These are phyloP conservation scores for Lerista edwardsae DNA, from an alignment of 2,797 vertebrate species.

Conservation along the genomic window DNA sequence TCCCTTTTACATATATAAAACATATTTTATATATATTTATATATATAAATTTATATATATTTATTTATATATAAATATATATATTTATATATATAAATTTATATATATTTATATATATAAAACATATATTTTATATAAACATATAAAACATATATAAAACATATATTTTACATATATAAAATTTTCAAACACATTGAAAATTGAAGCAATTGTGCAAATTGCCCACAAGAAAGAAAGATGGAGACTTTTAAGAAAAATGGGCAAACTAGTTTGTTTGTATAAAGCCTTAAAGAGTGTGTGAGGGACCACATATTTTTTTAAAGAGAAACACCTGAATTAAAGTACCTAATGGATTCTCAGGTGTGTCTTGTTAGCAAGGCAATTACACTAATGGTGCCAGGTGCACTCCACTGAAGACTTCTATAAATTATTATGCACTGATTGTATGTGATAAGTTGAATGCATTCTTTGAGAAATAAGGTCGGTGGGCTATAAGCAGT, in stretches of 20 bases:
- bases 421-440: background rate
- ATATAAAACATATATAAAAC: too few species aligned
- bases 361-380: background rate
- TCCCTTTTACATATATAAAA: too few species aligned
- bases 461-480: too few species aligned
- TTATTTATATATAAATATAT: too few species aligned
- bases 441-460: background rate
- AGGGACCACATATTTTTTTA: background rate
- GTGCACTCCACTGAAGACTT: background rate
- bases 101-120: too few species aligned
- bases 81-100: too few species aligned
- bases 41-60: too few species aligned
- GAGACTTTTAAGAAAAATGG: background rate
- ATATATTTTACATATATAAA: too few species aligned
- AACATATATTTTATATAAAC: too few species aligned
- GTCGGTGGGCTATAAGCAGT: too few species aligned
- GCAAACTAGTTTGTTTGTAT: background rate
- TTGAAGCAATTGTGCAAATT: background rate
- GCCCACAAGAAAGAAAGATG: background rate
- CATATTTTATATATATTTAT: too few species aligned
- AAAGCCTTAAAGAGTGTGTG: background rate
- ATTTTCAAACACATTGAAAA: background rate
- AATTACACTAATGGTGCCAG: background rate
- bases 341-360: background rate
- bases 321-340: background rate